A percentile compares a stretch with the other conserved stretches of the same genome.
phyloP scores from a whole-genome alignment of 2,113 vertebrate genomes.

The Pristiophorus japonicus region DNA sequence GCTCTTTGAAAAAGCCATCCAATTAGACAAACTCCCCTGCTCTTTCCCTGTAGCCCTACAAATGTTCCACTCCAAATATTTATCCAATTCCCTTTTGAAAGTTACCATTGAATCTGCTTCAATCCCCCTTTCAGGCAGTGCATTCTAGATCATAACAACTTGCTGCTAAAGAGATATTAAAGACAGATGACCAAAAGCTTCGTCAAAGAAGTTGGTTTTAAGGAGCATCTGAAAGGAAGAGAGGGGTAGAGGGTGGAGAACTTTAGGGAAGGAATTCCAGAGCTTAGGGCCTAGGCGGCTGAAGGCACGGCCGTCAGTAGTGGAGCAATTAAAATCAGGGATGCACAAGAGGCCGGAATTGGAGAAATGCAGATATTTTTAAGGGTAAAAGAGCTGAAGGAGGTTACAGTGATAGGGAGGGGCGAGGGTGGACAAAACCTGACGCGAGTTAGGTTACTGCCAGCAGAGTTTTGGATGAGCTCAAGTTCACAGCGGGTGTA shows the following conservation, averaged over 20 bases:
- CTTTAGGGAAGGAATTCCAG: not conserved
- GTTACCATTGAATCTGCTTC: not conserved
- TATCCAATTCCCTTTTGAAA: not conserved
- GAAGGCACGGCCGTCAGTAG: not conserved
- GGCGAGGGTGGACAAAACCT: not conserved
- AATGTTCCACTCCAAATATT: not conserved
- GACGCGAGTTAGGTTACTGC: not conserved
- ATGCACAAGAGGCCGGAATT: not conserved
- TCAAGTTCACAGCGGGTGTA: not conserved
- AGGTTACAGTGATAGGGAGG: not conserved
- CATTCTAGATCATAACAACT: not conserved
- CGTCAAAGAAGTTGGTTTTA: not conserved
- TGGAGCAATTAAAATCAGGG: not conserved
- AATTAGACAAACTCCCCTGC: not conserved
- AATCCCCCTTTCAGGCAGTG: not conserved
- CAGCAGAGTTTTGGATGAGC: not conserved
- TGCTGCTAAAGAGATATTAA: not conserved
- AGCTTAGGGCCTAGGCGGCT: not conserved
- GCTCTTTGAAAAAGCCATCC: not conserved
- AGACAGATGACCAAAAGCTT: not conserved
- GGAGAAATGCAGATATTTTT: too few relatives aligned
- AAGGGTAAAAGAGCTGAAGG: not conserved
- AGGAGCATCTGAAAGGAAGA: not conserved
- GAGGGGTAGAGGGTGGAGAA: not conserved
- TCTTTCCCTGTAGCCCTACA: not conserved